Evolutionary conservation across 2,888 invertebrate species (phyloP), one percentile per base, ranked within the genome.

Genomic region (Caradrina clavipalpis): DNA sequence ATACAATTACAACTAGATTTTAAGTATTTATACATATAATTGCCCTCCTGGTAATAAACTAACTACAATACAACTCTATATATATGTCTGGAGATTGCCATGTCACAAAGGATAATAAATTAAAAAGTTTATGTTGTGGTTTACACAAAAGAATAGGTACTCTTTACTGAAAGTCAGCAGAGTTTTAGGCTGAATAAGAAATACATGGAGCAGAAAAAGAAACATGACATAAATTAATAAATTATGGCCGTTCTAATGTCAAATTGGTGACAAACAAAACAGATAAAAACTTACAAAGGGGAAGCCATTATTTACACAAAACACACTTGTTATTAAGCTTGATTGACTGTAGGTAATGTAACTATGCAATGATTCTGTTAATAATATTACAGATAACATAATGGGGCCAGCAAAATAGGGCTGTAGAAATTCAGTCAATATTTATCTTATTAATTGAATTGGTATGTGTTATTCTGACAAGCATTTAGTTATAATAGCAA

Each of bases 341-440:
- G 19, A 50, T 42, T 58, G 19, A 39, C 11, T 59, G 35, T 59
- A 68, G 42, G 39, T 54, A 76, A 67, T 57, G 31, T 75, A 21
- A 42, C 55, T 53, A 54, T 60, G 60, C 77, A 70, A 45, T 35
- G 53, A 2, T 58, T 26, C 26, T 62, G 71, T 62, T 71, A 63
- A 11, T 72, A 51, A 17, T 56, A 58, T 5, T 50, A 42, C 1
- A 4, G 80, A 80, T 76, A 76, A 74, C 68, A 45, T 49, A 76
- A 61, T 47, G 61, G 19, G 76, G 50, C 2, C 80, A 76, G 2
- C n/a, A 47, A 57, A 39, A 73, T 63, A 59, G 51, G 49, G 17
- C n/a, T 78, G 22, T 51, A 26, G 22, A 19, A 21, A 39, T 47
- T 55, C 42, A 56, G 35, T 22, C 15, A 11, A 26, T 61, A 22